phyloP scores from a whole-genome alignment of 2,113 vertebrate species.

The Melanerpes formicivorus region DNA sequence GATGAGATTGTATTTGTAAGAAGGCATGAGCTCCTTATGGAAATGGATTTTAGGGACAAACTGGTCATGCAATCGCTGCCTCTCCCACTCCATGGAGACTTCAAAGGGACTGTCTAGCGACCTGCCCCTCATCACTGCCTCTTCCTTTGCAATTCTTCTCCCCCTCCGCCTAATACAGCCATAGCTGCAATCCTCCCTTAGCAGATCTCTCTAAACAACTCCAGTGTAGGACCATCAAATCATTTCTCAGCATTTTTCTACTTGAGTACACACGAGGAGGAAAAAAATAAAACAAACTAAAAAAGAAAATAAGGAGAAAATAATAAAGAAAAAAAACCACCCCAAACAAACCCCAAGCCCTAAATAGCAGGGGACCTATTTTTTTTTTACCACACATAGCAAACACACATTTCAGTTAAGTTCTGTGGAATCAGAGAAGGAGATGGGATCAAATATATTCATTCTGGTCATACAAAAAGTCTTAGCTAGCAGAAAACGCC shows the following conservation, averaged over 20 bases:
- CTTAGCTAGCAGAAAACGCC: not conserved
- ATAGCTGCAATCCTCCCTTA: constrained; percentile 14
- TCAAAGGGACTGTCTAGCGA: constrained; percentile 23
- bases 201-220: constrained; percentile 9
- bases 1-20: constrained; percentile 67
- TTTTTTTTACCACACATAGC: constrained; percentile 47
- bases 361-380: not conserved
- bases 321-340: not conserved
- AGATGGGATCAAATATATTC: constrained; percentile 14
- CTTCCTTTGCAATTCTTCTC: constrained; percentile 12
- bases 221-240: not conserved
- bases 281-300: not conserved
- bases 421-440: not conserved
- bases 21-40: constrained; percentile 70
- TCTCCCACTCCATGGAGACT: constrained; percentile 36
- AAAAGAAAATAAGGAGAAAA: constrained; percentile 2
- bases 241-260: constrained; percentile 1
- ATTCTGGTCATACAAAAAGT: constrained; percentile 28
- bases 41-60: constrained; percentile 69
- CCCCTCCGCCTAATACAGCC: constrained; percentile 13
- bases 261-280: constrained; percentile 20
- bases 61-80: constrained; percentile 65
- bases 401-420: constrained; percentile 56
- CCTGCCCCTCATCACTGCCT: not conserved
- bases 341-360: too few species aligned